Percentiles rank a stretch among this genome's conserved stretches.
These are phyloP conservation scores for Psophia crepitans DNA, from an alignment of 2,113 vertebrate species.

Conservation along the genomic window DNA sequence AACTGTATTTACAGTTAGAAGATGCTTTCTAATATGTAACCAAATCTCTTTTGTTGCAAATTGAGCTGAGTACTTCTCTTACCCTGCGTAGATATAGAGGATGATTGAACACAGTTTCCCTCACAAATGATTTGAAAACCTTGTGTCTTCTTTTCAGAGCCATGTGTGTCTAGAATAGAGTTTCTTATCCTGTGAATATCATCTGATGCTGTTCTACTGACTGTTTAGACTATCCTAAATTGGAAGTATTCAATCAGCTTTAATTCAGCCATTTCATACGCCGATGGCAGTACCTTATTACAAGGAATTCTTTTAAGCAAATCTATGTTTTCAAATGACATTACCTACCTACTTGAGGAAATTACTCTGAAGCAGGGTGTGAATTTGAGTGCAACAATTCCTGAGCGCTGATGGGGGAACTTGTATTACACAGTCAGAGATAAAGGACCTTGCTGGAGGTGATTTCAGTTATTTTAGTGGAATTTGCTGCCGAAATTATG, in stretches of 20 bases:
- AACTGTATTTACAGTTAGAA: not conserved
- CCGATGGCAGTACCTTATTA: not conserved
- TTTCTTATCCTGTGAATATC: not conserved
- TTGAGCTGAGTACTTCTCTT: not conserved
- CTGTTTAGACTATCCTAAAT: not conserved
- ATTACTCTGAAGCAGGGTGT: not conserved
- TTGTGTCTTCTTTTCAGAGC: not conserved
- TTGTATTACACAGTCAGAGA: not conserved
- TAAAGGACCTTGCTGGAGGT: not conserved
- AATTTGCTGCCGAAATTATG: not conserved
- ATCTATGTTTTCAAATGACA: not conserved
- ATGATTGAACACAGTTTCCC: not conserved
- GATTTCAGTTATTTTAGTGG: not conserved
- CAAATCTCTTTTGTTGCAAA: not conserved
- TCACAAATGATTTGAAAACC: not conserved
- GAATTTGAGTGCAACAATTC: not conserved
- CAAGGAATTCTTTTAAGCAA: not conserved
- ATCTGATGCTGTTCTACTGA: not conserved
- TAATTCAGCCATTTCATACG: not conserved
- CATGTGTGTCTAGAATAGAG: not conserved
- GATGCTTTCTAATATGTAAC: not conserved
- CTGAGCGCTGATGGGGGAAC: not conserved
- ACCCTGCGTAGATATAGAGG: not conserved
- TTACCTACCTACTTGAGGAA: not conserved
- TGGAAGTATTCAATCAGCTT: slow-evolving; percentile 1